These are phyloP conservation scores for Brachionus rotundiformis DNA, from an alignment of 1,140 invertebrate genomes.

Conservation along the genomic window DNA sequence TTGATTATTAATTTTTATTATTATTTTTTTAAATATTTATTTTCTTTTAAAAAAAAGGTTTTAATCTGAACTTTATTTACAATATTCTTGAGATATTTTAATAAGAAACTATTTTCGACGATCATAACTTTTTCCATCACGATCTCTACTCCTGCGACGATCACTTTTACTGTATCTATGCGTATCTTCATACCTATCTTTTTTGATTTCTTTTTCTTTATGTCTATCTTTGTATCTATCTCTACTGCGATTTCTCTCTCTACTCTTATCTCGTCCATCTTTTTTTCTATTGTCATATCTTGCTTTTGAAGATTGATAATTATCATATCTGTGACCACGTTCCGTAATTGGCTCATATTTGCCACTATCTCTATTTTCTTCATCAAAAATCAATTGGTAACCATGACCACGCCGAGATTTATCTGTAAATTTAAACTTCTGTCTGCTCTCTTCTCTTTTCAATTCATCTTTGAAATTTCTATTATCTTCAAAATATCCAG, in stretches of 20 bases:
- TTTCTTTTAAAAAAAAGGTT: not conserved
- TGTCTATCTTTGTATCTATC: slow-evolving; percentile 30
- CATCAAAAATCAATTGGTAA: slow-evolving; percentile 31
- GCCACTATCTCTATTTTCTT: slow-evolving; percentile 1
- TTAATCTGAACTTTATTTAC: slow-evolving; percentile 28
- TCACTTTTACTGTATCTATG: not conserved
- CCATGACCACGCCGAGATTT: slow-evolving; percentile 25
- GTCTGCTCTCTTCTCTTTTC: not conserved
- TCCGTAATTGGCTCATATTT: slow-evolving; percentile 33
- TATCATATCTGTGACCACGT: not conserved
- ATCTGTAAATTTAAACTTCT: slow-evolving; percentile 2
- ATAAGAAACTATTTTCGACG: not conserved
- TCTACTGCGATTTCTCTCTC: slow-evolving; percentile 4
- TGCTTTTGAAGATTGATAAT: not conserved
- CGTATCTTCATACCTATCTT: not conserved
- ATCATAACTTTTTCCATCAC: not conserved
- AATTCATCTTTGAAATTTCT: not conserved
- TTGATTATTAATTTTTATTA: not conserved
- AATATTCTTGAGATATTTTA: not conserved
- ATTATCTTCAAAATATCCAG: slow-evolving; percentile 43
- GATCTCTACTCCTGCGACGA: not conserved
- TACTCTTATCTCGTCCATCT: not conserved
- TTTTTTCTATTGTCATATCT: slow-evolving; percentile 5
- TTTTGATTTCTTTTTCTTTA: not conserved
- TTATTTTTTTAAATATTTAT: not conserved